Conservation (phyloP, 2,888 invertebrate species). For the Campaea margaritaria region DNA sequence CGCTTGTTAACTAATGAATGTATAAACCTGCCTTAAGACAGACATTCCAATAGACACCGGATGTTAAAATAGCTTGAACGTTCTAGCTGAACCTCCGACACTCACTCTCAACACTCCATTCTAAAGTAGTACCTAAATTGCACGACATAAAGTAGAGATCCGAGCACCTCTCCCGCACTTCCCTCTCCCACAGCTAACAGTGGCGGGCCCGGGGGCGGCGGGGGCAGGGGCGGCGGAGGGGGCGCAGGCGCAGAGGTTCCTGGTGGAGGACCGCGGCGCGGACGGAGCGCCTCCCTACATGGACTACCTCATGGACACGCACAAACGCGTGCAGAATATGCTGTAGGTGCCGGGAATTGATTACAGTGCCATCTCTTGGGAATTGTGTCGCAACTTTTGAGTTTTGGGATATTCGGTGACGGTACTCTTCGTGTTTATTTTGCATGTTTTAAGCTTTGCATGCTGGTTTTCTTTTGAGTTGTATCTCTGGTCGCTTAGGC, state of each 20-base stretch:
- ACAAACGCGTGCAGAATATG: conserved; percentile 93
- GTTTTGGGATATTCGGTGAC: background rate
- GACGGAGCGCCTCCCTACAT: conserved; percentile 95
- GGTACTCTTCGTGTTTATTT: conserved; percentile 1
- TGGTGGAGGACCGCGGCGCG: conserved; percentile 94
- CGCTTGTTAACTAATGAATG: too few species aligned
- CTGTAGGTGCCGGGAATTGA: conserved; percentile 54
- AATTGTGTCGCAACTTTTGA: background rate
- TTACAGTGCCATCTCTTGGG: conserved; percentile 14
- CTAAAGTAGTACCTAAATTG: background rate
- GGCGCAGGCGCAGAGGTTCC: conserved; percentile 92
- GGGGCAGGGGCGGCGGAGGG: too few species aligned
- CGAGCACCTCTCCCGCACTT: conserved; percentile 12
- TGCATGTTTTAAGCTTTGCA: conserved; percentile 11
- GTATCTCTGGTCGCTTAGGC: conserved; percentile 1
- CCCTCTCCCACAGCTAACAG: conserved; percentile 55
- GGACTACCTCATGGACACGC: conserved; percentile 97
- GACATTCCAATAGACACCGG: too few species aligned
- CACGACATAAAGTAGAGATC: background rate
- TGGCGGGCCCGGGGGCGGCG: conserved; percentile 44
- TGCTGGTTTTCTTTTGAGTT: conserved; percentile 3
- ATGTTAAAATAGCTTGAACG: too few species aligned
- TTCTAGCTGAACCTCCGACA: too few species aligned
- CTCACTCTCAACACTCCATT: background rate
- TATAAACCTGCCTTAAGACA: too few species aligned